These are phyloP conservation scores for Phacellophora camtschatica DNA, from an alignment of 30 jellyfish, hydroid and myxozoan genomes.

Conservation along the genomic window DNA sequence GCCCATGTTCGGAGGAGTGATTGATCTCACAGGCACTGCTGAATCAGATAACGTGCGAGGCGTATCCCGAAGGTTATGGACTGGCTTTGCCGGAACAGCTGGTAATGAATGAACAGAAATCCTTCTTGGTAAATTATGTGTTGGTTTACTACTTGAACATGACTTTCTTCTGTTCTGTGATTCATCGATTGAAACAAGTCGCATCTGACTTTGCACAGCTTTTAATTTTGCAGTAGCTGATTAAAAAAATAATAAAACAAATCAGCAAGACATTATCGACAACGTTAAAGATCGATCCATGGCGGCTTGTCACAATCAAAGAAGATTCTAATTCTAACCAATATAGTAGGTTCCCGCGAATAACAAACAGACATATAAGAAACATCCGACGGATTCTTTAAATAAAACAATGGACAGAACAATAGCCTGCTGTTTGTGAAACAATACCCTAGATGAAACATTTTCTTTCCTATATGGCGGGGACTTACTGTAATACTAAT, in stretches of 20 bases:
- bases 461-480: too few relatives aligned
- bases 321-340: too few relatives aligned
- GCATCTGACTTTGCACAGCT: slow-evolving; percentile 56
- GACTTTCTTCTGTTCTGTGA: slow-evolving; percentile 20
- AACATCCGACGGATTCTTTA: background rate
- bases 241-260: background rate
- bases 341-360: too few relatives aligned
- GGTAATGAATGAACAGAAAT: slow-evolving; percentile 28
- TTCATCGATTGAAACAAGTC: slow-evolving; percentile 51
- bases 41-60: slow-evolving; percentile 28
- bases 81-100: slow-evolving; percentile 8
- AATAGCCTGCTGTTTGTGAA: too few relatives aligned
- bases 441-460: too few relatives aligned
- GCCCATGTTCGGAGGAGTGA: slow-evolving; percentile 72
- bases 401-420: too few relatives aligned
- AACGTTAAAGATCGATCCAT: too few relatives aligned
- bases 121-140: slow-evolving; percentile 37
- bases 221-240: slow-evolving; percentile 61
- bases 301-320: too few relatives aligned
- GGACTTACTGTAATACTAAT: too few relatives aligned
- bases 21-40: slow-evolving; percentile 15
- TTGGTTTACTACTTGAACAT: slow-evolving; percentile 17
- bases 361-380: background rate
- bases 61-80: background rate
- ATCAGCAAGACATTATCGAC: background rate